These are phyloP conservation scores for Leucophenga montana DNA, from an alignment of 2,888 invertebrate genomes.

Conservation along the genomic window DNA sequence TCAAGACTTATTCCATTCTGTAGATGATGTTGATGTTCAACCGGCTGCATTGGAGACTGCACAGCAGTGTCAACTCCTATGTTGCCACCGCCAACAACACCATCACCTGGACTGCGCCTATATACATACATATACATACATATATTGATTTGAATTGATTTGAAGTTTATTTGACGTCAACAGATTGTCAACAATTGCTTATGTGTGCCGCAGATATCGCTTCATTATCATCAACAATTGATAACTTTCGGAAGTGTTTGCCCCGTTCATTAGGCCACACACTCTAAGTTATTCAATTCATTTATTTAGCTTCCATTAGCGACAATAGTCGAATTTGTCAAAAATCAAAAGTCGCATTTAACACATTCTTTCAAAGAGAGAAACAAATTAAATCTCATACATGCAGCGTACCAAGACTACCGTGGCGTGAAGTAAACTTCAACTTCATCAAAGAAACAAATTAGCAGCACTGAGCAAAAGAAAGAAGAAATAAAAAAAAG, in stretches of 20 bases:
- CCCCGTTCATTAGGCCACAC: conserved; percentile 46
- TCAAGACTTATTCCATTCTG: conserved; percentile 35
- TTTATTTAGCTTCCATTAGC: conserved; percentile 71
- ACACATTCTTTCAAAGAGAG: conserved; percentile 30
- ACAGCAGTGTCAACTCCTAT: conserved; percentile 47
- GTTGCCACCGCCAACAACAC: neutral
- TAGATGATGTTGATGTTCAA: conserved; percentile 48
- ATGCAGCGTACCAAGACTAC: neutral
- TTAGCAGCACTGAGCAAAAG: conserved; percentile 10
- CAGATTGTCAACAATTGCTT: conserved; percentile 33
- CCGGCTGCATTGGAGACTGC: conserved; percentile 58
- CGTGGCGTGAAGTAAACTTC: conserved; percentile 4
- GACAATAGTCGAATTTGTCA: conserved; percentile 56
- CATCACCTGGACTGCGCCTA: no score
- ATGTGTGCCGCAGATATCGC: neutral
- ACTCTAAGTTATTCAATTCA: conserved; percentile 55
- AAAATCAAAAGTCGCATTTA: conserved; percentile 46
- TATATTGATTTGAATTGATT: neutral
- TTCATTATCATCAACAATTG: conserved; percentile 29
- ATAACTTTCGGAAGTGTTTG: conserved; percentile 40
- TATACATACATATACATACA: no score
- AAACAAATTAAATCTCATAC: neutral
- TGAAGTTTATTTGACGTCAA: conserved; percentile 62
- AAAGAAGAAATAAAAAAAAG: conserved; percentile 34
- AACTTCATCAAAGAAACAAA: conserved; percentile 11